Evolutionary conservation across 2,888 invertebrate genomes (phyloP).

Genomic region (Meghimatium bilineatum): DNA sequence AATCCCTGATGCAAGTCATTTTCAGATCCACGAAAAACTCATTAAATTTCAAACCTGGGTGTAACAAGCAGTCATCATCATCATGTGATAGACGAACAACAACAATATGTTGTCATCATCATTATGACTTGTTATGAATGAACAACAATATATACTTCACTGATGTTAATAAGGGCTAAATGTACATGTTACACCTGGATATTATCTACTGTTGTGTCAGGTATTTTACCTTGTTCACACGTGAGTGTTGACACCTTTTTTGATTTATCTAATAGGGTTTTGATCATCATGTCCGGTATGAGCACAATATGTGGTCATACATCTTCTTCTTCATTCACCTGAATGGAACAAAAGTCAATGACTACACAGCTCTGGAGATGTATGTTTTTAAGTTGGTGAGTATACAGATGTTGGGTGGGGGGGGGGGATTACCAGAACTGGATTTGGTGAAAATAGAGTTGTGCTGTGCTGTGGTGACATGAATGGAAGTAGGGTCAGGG

Average conservation of each 20-base stretch:
- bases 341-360: slow-evolving; percentile 76
- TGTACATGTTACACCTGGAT: background rate
- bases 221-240: background rate
- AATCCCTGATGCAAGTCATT: no score
- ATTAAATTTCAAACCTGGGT: no score
- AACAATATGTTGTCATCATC: no score
- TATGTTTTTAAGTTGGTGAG: slow-evolving; percentile 75
- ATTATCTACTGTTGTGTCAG: background rate
- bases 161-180: no score
- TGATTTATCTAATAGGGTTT: slow-evolving; percentile 68
- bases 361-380: slow-evolving; percentile 77
- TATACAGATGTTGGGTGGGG: slow-evolving; percentile 14
- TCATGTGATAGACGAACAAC: no score
- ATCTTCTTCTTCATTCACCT: slow-evolving; percentile 78
- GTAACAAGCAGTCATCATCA: no score
- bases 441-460: background rate
- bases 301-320: slow-evolving; percentile 78
- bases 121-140: no score
- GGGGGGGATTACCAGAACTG: background rate
- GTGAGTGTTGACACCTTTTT: background rate
- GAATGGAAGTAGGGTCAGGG: no score
- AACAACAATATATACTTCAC: no score
- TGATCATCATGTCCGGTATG: slow-evolving; percentile 75
- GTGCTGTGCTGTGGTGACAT: no score
- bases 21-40: no score